Base-by-base conservation (phyloP, 2,797 vertebrate species). In the Chelonia mydas region DNA sequence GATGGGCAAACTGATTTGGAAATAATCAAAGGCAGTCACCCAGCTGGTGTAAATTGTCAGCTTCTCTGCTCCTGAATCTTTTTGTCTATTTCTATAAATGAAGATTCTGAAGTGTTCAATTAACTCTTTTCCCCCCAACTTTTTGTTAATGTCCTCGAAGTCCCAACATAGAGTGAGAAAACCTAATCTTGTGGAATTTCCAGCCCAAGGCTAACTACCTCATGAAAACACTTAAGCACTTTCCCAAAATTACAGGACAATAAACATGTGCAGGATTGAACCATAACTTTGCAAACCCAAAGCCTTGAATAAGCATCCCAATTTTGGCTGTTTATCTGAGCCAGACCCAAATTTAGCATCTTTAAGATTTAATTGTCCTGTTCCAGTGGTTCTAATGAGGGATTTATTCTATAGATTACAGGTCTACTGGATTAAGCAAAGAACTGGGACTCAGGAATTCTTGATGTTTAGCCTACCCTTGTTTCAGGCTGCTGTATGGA, bases 11-110 rank as follows among this genome's bases (percentile, higher is more conserved):
- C 11, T 76, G 45, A 25, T 47, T 47, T 47, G 72, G 13, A 76
- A 76, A 47, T 45, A 76, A 50, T 94, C 89, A 78, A n/a, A 28
- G 31, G 79, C 49, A 90, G 27, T 88, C 76, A 89, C 61, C n/a
- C 55, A 87, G 37, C 41, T 88, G 49, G 27, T 72, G 89, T 50
- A 57, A 89, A 81, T 81, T 57, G 85, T 0, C 33, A 10, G 3
- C 31, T 92, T 47, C 11, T 37, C 33, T 78, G 41, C 27, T 21
- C 13, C 49, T 2, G 45, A 79, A 76, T 17, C 78, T 16, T 28
- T 81, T 12, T 28, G 16, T 81, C 41, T 11, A 16, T 59, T 89
- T 93, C 61, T 45, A 78, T 68, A 91, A 89, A 90, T 41, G 74
- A 88, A 86, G 8, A 6, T 88, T 84, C 59, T 51, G 72, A 19